These are phyloP conservation scores for Anguilla obscura DNA, from an alignment of 2,797 vertebrate species.

Conservation along the genomic window DNA sequence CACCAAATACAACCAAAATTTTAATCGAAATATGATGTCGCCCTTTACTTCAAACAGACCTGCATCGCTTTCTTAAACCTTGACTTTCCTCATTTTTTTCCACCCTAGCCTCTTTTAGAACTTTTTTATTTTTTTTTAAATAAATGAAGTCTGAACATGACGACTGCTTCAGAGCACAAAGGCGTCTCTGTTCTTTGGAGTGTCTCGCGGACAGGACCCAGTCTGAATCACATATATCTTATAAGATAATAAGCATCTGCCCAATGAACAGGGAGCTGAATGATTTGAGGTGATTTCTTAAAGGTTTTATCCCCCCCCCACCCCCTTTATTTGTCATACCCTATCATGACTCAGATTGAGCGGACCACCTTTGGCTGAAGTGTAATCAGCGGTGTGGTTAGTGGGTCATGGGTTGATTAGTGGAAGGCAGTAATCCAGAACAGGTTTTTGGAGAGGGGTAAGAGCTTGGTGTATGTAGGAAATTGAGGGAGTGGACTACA, in stretches of 20 bases:
- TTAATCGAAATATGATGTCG: slow-evolving; percentile 23
- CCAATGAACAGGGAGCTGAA: background rate
- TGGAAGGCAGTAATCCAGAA: slow-evolving; percentile 32
- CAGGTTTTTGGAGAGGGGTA: slow-evolving; percentile 13
- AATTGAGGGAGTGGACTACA: background rate
- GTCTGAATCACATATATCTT: slow-evolving; percentile 22
- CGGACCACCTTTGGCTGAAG: slow-evolving; percentile 57
- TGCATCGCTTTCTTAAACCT: background rate
- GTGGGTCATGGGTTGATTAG: slow-evolving; percentile 34
- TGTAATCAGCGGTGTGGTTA: slow-evolving; percentile 65
- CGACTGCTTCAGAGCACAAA: slow-evolving; percentile 23
- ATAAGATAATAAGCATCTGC: slow-evolving; percentile 37
- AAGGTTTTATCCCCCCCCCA: background rate
- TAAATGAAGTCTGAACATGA: background rate
- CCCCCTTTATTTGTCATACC: slow-evolving; percentile 5
- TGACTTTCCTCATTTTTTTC: background rate
- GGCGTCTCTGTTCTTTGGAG: slow-evolving; percentile 17
- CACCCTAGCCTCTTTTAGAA: background rate
- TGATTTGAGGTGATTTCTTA: slow-evolving; percentile 24
- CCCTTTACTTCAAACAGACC: slow-evolving; percentile 3
- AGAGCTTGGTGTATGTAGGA: background rate
- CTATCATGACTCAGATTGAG: slow-evolving; percentile 42
- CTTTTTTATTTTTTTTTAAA: background rate
- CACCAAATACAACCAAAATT: background rate
- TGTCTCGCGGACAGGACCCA: background rate